phyloP scores from a whole-genome alignment of 2,888 invertebrate genomes.

The Dascillus cervinus region DNA sequence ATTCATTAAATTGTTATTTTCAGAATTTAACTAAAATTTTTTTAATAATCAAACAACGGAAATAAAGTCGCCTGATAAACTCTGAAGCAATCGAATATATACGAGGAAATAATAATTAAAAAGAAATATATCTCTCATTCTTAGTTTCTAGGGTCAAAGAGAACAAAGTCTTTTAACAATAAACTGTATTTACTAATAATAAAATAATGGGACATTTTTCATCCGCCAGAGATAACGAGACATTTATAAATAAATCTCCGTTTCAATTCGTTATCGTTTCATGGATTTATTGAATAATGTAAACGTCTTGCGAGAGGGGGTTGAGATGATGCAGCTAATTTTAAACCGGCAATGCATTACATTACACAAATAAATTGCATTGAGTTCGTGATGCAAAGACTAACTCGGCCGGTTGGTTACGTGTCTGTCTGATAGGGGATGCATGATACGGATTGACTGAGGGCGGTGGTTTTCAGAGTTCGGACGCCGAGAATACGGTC shows the following conservation, averaged over 20 bases:
- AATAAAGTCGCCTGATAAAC: slow-evolving; percentile 4
- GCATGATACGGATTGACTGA: background rate
- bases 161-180: slow-evolving; percentile 12
- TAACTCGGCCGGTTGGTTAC: slow-evolving; percentile 1
- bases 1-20: too few relatives aligned
- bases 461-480: too few relatives aligned
- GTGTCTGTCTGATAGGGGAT: background rate
- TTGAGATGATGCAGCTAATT: too few relatives aligned
- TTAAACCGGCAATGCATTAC: slow-evolving; percentile 24
- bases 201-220: slow-evolving; percentile 13
- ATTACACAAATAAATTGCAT: slow-evolving; percentile 25
- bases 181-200: slow-evolving; percentile 6
- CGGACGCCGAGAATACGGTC: too few relatives aligned
- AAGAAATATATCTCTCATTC: slow-evolving; percentile 12
- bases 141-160: slow-evolving; percentile 11
- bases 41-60: slow-evolving; percentile 6
- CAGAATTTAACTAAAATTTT: slow-evolving; percentile 3
- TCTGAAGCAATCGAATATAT: background rate
- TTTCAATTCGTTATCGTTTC: too few relatives aligned
- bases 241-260: slow-evolving; percentile 5
- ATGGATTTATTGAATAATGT: too few relatives aligned
- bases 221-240: slow-evolving; percentile 12
- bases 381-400: slow-evolving; percentile 10
- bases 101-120: too few relatives aligned
- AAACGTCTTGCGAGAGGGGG: too few relatives aligned